Conservation (phyloP, 2,888 invertebrate genomes). For the Dasysyrphus tricinctus region DNA sequence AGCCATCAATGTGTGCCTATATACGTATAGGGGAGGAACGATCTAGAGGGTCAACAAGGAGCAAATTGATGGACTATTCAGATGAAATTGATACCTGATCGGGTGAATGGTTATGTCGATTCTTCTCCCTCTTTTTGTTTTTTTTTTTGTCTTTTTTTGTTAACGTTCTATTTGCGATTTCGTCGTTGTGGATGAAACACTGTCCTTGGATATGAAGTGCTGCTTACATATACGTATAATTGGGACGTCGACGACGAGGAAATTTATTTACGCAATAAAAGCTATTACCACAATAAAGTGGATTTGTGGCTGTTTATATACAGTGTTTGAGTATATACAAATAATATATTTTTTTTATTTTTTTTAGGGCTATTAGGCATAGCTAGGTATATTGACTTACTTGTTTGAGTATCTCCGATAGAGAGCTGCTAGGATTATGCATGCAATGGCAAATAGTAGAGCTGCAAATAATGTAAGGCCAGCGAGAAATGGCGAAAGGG, state of each 20-base stretch:
- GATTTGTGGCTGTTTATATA: conserved; percentile 66
- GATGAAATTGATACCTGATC: conserved; percentile 73
- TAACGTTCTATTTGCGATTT: conserved; percentile 5
- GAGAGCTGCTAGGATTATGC: conserved; percentile 90
- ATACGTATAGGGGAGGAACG: background rate
- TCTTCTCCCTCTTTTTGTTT: conserved; percentile 11
- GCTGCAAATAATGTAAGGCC: conserved; percentile 91
- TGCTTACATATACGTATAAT: conserved; percentile 51
- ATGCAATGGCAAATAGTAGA: conserved; percentile 89
- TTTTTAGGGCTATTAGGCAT: background rate
- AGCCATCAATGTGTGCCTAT: conserved; percentile 48
- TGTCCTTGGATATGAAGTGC: conserved; percentile 38
- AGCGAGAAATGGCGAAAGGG: conserved; percentile 90
- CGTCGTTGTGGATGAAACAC: conserved; percentile 29
- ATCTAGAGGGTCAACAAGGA: conserved; percentile 32
- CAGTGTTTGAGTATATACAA: background rate
- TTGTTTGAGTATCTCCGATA: conserved; percentile 86
- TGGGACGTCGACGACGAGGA: conserved; percentile 21
- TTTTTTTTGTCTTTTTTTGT: conserved; percentile 19
- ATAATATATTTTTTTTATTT: conserved; percentile 24
- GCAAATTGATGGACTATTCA: conserved; percentile 68
- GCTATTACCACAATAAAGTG: conserved; percentile 72
- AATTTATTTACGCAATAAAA: conserved; percentile 69
- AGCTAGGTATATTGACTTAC: conserved; percentile 79
- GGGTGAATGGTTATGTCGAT: conserved; percentile 69